These are phyloP conservation scores for Poeciliopsis occidentalis DNA, from an alignment of 2,113 vertebrate species.

Conservation along the genomic window DNA sequence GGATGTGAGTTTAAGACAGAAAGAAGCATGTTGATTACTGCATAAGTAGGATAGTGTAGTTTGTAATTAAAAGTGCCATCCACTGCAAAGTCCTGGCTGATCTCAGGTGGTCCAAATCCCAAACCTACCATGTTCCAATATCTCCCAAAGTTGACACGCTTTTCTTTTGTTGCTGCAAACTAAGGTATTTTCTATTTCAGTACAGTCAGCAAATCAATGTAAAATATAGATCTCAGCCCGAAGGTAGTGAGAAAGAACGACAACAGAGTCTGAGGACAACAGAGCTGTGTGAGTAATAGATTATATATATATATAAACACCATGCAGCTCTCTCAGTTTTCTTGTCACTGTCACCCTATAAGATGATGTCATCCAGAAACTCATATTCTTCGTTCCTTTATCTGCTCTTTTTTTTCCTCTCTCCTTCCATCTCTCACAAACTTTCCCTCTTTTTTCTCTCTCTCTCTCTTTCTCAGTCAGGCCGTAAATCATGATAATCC, in stretches of 20 bases:
- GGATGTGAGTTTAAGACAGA: not conserved
- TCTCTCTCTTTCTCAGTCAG: conserved; percentile 41
- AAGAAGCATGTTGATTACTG: conserved; percentile 21
- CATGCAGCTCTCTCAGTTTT: conserved; percentile 51
- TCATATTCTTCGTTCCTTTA: conserved; percentile 24
- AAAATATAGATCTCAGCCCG: conserved; percentile 57
- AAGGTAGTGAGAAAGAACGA: conserved; percentile 50
- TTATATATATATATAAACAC: conserved; percentile 30
- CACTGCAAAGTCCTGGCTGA: conserved; percentile 56
- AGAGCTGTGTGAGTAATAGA: not conserved
- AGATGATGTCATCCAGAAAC: conserved; percentile 74
- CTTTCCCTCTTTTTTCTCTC: not conserved
- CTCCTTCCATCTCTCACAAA: conserved; percentile 1
- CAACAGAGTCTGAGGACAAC: conserved; percentile 43
- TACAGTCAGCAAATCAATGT: conserved; percentile 82
- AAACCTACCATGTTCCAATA: conserved; percentile 57
- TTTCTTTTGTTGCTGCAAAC: conserved; percentile 74
- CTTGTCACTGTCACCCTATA: conserved; percentile 26
- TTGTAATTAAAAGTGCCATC: conserved; percentile 39
- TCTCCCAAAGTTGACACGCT: conserved; percentile 61
- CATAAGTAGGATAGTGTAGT: conserved; percentile 17
- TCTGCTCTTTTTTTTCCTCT: not conserved
- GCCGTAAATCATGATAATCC: conserved; percentile 79
- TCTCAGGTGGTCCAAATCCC: conserved; percentile 58
- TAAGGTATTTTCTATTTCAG: conserved; percentile 83